Evolutionary conservation across 2,797 vertebrate species (phyloP).

Genomic region (Antennarius maculatus): DNA sequence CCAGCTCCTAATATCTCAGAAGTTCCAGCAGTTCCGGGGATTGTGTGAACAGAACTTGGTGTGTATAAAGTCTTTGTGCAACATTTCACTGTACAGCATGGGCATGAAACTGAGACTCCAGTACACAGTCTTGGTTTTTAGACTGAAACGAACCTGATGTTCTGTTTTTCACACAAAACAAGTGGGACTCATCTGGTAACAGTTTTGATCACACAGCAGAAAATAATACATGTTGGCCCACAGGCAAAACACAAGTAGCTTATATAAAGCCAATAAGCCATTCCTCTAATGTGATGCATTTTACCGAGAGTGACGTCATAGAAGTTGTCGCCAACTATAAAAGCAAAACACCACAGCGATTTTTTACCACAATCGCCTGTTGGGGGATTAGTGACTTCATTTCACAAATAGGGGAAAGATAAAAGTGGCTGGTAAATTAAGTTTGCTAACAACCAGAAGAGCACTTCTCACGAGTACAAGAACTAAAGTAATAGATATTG

Average conservation of each 20-base stretch:
- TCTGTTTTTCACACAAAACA: slow-evolving; percentile 22
- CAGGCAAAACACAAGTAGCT: slow-evolving; percentile 49
- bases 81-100: not conserved
- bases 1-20: slow-evolving; percentile 97
- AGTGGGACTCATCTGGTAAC: slow-evolving; percentile 23
- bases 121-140: not conserved
- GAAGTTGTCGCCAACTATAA: slow-evolving; percentile 20
- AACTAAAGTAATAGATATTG: not conserved
- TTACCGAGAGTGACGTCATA: slow-evolving; percentile 27
- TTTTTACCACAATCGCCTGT: not conserved
- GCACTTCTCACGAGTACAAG: not conserved
- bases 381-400: not conserved
- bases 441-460: not conserved
- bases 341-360: slow-evolving; percentile 7
- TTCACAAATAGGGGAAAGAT: not conserved
- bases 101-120: not conserved
- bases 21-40: slow-evolving; percentile 98
- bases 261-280: slow-evolving; percentile 57
- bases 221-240: slow-evolving; percentile 26
- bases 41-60: slow-evolving; percentile 99
- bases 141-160: not conserved
- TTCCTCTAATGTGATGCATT: slow-evolving; percentile 42
- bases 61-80: slow-evolving; percentile 69
- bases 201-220: slow-evolving; percentile 15
- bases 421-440: not conserved